Percentiles rank a stretch among this genome's conserved stretches.
Evolutionary conservation across 2,888 invertebrate genomes (phyloP).

Genomic region (Lysandra coridon): DNA sequence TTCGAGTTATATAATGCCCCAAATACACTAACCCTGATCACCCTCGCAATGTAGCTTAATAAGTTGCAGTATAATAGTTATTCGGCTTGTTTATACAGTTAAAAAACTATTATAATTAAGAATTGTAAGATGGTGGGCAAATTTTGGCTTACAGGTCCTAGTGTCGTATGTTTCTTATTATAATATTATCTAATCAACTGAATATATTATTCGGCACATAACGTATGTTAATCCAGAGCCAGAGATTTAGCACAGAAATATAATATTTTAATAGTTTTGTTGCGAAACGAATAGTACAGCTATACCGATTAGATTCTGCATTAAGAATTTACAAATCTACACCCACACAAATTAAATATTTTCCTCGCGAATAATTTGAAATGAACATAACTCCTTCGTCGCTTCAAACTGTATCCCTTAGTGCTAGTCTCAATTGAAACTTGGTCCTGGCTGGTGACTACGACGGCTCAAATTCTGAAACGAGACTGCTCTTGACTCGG

Average conservation of each 20-base stretch:
- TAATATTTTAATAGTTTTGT: too few species aligned
- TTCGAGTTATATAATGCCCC: neutral
- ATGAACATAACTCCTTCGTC: constrained; percentile 58
- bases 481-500: constrained; percentile 66
- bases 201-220: too few species aligned
- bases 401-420: constrained; percentile 66
- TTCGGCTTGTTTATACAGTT: neutral
- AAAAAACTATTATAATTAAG: too few species aligned
- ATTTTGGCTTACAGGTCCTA: too few species aligned
- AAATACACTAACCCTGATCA: neutral
- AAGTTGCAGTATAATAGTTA: neutral
- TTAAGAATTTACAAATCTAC: neutral
- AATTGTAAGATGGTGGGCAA: too few species aligned
- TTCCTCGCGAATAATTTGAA: constrained; percentile 47
- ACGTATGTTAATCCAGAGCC: too few species aligned
- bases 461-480: constrained; percentile 60
- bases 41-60: neutral
- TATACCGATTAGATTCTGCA: too few species aligned
- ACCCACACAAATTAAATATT: neutral
- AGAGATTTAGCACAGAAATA: too few species aligned
- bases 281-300: too few species aligned
- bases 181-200: too few species aligned
- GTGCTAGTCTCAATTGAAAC: constrained; percentile 70
- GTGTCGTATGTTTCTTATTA: too few species aligned
- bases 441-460: constrained; percentile 65